Percentiles rank a stretch among this genome's conserved stretches.
These are phyloP conservation scores for Sipha flava DNA, from an alignment of 1,140 invertebrate species.

Conservation along the genomic window DNA sequence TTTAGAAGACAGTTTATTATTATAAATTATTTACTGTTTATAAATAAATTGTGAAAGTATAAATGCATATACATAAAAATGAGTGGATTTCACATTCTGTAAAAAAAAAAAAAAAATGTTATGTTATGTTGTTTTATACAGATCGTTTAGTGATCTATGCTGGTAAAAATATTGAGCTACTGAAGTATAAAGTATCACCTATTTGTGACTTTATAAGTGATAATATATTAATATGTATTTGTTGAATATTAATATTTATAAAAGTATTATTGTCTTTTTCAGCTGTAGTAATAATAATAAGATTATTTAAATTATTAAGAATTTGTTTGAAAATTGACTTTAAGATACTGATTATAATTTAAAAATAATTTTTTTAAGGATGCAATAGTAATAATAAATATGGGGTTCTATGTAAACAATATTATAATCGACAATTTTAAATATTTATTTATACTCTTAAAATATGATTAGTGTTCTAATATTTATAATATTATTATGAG, in stretches of 20 bases:
- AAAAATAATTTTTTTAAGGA: not conserved
- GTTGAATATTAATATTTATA: conserved; percentile 11
- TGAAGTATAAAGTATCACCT: not conserved
- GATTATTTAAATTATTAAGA: not conserved
- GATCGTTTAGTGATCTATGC: not conserved
- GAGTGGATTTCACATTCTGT: conserved; percentile 2
- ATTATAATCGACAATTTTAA: too few species aligned
- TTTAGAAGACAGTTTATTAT: conserved; percentile 17
- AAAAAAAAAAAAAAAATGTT: not conserved
- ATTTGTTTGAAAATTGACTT: not conserved
- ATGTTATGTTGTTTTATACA: conserved; percentile 12
- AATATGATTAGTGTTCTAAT: too few species aligned
- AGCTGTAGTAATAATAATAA: not conserved
- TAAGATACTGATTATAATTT: not conserved
- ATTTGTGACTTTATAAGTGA: not conserved
- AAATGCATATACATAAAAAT: conserved; percentile 8
- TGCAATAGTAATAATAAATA: too few species aligned
- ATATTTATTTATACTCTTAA: too few species aligned
- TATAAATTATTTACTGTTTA: conserved; percentile 11
- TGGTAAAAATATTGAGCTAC: not conserved
- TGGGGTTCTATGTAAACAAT: too few species aligned
- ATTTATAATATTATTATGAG: too few species aligned
- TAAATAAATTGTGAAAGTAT: conserved; percentile 9
- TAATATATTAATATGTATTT: conserved; percentile 12
- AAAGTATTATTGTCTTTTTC: not conserved